Conservation (phyloP, 1,140 invertebrate species). For the Pachyrhynchus sulphureomaculatus region DNA sequence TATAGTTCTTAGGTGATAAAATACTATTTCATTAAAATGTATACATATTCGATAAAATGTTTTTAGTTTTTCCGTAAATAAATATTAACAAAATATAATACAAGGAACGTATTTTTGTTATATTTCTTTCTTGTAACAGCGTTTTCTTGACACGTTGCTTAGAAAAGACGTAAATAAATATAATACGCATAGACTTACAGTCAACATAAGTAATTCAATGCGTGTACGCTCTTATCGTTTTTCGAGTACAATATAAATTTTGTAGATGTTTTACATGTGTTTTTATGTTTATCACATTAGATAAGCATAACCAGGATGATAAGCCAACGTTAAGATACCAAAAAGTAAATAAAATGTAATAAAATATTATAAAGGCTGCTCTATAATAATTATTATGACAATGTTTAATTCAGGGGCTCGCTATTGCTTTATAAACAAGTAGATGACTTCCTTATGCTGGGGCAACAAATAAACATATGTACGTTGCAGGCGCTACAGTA, state of each 20-base stretch:
- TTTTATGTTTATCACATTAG: constrained; percentile 44
- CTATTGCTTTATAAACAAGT: constrained; percentile 21
- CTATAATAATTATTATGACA: constrained; percentile 31
- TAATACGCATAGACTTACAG: constrained; percentile 15
- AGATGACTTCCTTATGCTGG: constrained; percentile 21
- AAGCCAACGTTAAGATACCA: constrained; percentile 37
- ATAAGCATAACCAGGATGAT: constrained; percentile 46
- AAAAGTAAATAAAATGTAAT: constrained; percentile 42
- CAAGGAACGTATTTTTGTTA: too few species aligned
- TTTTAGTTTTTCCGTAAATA: too few species aligned
- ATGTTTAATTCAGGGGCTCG: constrained; percentile 23
- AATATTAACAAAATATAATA: too few species aligned
- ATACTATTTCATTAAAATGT: too few species aligned
- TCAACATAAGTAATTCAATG: constrained; percentile 36
- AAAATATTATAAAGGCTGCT: constrained; percentile 36
- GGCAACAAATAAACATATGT: constrained; percentile 5
- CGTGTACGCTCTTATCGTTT: constrained; percentile 32
- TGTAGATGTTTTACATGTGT: constrained; percentile 49
- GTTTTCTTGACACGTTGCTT: background rate
- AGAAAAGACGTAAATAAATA: background rate
- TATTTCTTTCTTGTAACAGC: too few species aligned
- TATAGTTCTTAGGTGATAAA: too few species aligned
- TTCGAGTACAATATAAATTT: constrained; percentile 41
- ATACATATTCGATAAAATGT: too few species aligned
- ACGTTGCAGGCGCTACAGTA: background rate